Evolutionary conservation across 1,140 invertebrate genomes (phyloP).

Genomic region (Anagrus nilaparvatae): DNA sequence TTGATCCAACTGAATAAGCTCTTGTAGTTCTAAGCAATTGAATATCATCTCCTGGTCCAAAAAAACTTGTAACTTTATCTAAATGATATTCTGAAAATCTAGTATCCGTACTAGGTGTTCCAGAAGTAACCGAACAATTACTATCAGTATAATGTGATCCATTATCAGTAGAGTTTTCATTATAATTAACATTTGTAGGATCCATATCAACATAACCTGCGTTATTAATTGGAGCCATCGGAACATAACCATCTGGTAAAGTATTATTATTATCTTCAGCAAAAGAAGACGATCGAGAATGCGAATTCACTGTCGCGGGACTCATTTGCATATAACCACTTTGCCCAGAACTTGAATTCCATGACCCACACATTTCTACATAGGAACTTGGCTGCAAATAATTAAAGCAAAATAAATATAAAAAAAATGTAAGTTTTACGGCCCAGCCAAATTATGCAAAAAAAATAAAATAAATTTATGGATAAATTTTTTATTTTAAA

Average conservation of each 20-base stretch:
- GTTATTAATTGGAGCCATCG: conserved; percentile 49
- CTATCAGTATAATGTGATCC: conserved; percentile 47
- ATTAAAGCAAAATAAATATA: too few species aligned
- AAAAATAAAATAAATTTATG: too few species aligned
- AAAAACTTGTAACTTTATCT: conserved; percentile 55
- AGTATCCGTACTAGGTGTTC: conserved; percentile 54
- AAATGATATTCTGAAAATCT: conserved; percentile 53
- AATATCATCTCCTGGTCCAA: conserved; percentile 49
- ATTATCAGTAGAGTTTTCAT: conserved; percentile 38
- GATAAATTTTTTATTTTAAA: too few species aligned
- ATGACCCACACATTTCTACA: conserved; percentile 48
- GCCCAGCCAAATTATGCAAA: too few species aligned
- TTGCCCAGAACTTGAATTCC: conserved; percentile 37
- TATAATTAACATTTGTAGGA: conserved; percentile 33
- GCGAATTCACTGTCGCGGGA: conserved; percentile 35
- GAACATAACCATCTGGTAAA: conserved; percentile 49
- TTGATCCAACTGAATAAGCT: conserved; percentile 80
- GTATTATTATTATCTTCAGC: conserved; percentile 27
- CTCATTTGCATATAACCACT: conserved; percentile 50
- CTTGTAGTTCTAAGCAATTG: conserved; percentile 54
- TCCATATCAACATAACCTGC: conserved; percentile 60
- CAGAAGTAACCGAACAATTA: conserved; percentile 63
- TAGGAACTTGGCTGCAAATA: conserved; percentile 40
- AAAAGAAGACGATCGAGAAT: conserved; percentile 34
- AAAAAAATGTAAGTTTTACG: too few species aligned